These are phyloP conservation scores for Tychaedon coryphoeus DNA, from an alignment of 2,113 vertebrate genomes.

Conservation along the genomic window DNA sequence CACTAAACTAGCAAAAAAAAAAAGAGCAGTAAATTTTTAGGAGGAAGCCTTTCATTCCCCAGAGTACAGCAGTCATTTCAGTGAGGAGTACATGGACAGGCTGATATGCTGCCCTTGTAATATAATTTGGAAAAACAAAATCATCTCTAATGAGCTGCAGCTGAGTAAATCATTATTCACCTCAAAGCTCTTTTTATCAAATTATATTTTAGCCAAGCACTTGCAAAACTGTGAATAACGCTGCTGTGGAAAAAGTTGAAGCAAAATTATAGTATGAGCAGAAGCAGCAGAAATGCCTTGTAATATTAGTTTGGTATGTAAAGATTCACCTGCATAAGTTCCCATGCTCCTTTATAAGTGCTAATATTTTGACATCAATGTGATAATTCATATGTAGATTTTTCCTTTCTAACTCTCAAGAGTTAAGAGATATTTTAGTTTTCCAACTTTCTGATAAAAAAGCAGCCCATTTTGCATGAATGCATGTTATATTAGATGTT, in stretches of 20 bases:
- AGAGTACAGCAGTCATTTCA: conserved; percentile 17
- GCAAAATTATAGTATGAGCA: conserved; percentile 35
- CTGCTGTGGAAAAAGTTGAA: conserved; percentile 3
- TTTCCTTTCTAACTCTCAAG: background rate
- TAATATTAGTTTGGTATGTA: conserved; percentile 14
- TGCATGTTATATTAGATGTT: background rate
- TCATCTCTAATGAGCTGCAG: conserved; percentile 58
- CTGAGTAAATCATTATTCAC: conserved; percentile 66
- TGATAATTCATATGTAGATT: conserved; percentile 9
- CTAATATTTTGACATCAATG: background rate
- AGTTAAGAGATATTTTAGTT: background rate
- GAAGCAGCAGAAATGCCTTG: conserved; percentile 15
- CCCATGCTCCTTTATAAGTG: background rate
- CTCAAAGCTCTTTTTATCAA: conserved; percentile 60
- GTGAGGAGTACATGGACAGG: background rate
- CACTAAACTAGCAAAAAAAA: background rate
- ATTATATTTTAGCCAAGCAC: conserved; percentile 54
- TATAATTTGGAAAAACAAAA: conserved; percentile 62
- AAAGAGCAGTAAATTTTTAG: too few relatives aligned
- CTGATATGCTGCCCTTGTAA: conserved; percentile 33
- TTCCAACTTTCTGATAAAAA: background rate
- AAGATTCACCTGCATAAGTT: conserved; percentile 28
- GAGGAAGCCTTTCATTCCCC: conserved; percentile 18
- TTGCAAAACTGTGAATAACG: conserved; percentile 5
- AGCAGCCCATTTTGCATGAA: background rate